Evolutionary conservation across 2,797 vertebrate genomes (phyloP), one percentile per base, ranked within the genome.

Genomic region (Erethizon dorsatum): DNA sequence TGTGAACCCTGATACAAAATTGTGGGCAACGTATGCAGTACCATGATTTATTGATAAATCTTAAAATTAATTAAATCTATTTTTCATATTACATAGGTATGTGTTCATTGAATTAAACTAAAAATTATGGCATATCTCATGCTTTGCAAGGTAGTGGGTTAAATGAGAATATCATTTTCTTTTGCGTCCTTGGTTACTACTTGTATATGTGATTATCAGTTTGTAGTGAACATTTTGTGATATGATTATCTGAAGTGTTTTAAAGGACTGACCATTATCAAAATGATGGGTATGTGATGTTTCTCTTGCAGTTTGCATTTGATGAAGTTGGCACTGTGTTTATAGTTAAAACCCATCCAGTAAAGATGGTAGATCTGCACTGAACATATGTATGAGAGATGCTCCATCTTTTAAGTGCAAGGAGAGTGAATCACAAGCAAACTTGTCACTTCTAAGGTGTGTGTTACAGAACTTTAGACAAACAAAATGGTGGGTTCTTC

Each of bases 101-200:
- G 37, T 67, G 78, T 31, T 86, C 83, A 50, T 5, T 71, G 52
- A 95, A 33, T 91, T 93, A 93, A 90, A 95, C 67, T 2, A 22
- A 91, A 91, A 50, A 26, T 24, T 87, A 2, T 59, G 33, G 73
- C 77, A 0, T 92, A 26, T 83, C 24, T 93, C 24, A 28, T 86
- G n/a, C 13, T 54, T n/a, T 61, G 2, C 37, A 80, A 84, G 71
- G 52, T 93, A 83, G 83, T 33, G 69, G 37, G 4, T 61, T 93
- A 90, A 86, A 56, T 96, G 5, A 85, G 80, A 88, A 96, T 54
- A 59, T 33, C 37, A 57, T 77, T 94, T 82, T 75, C 37, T 91
- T 83, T 71, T 65, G 3, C 82, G 18, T 85, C 50, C 56, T 61
- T 69, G 56, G 22, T 79, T 91, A 84, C 93, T 85, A 67, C 56